Base-by-base conservation (phyloP, 2,113 vertebrate species). In the Deroptyus accipitrinus region DNA sequence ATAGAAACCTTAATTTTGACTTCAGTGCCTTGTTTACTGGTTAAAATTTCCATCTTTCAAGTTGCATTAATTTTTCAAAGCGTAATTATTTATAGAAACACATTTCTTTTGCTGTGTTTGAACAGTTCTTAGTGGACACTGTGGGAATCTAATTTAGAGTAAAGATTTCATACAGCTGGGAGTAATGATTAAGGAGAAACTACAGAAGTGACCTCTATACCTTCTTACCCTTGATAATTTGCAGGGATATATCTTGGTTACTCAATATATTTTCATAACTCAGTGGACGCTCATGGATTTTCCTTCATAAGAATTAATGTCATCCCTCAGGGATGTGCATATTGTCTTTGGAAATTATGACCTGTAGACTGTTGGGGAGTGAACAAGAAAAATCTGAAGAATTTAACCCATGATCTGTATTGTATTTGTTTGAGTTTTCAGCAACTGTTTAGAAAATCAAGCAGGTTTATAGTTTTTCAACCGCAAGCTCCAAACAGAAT, bases 51-150 rank as follows among this genome's bases (percentile, higher is more conserved):
- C 51, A 74, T 80, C 77, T 87, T 76, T 44, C 76, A 89, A 73
- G 76, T 41, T 7, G 16, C 84, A 95, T 85, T 87, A 89, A 86
- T 91, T 89, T 97, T 96, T 96, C 74, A 80, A 80, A 94, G 25
- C 42, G 52, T 46, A 70, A 23, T 83, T 92, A 83, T 95, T 95
- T 69, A 30, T 91, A 52, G 85, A 76, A 95, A 88, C 22, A 28
- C 15, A 76, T 85, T 74, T 83, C 18, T 79, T 82, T 55, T 35
- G 13, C 62, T 25, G 9, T 57, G 49, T 89, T 69, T 25, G 51
- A 83, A 57, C 7, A 10, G n/a, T 35, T 90, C 30, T 27, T 61
- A 48, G 70, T 28, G 27, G 41, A 46, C 46, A 27, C 42, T 33
- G 37, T 51, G 49, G 63, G 25, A 92, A 81, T 77, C 67, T 86